These are phyloP conservation scores for Hapalemur alaotrensis DNA, from an alignment of 2,797 vertebrate species.

Conservation along the genomic window DNA sequence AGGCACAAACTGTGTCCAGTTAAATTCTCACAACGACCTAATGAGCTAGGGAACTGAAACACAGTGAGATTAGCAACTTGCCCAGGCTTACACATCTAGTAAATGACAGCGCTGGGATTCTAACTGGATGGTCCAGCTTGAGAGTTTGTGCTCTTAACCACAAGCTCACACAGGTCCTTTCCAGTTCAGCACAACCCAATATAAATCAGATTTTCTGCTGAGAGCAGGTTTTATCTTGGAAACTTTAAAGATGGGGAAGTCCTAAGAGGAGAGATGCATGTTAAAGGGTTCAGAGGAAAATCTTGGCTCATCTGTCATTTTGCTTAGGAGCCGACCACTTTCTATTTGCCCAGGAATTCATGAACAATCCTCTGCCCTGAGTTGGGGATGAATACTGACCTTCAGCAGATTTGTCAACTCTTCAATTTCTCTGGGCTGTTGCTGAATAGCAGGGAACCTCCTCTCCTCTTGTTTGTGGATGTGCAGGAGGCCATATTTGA, in stretches of 20 bases:
- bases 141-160: background rate
- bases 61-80: background rate
- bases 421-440: background rate
- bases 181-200: background rate
- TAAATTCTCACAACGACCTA: background rate
- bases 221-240: background rate
- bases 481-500: background rate
- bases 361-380: background rate
- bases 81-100: background rate
- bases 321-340: background rate
- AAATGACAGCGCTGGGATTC: background rate
- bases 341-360: background rate
- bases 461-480: background rate
- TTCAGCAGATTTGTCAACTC: background rate
- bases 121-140: background rate
- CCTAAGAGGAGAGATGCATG: background rate
- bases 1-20: background rate
- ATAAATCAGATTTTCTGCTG: background rate
- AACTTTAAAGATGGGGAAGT: background rate
- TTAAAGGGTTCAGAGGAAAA: background rate
- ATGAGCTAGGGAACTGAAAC: background rate
- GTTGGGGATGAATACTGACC: background rate
- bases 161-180: background rate
- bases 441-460: background rate
- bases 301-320: background rate